A percentile compares a stretch with the other conserved stretches of the same genome.
Conservation (phyloP, 1,140 invertebrate species). For the Leptonema lineaticorne region DNA sequence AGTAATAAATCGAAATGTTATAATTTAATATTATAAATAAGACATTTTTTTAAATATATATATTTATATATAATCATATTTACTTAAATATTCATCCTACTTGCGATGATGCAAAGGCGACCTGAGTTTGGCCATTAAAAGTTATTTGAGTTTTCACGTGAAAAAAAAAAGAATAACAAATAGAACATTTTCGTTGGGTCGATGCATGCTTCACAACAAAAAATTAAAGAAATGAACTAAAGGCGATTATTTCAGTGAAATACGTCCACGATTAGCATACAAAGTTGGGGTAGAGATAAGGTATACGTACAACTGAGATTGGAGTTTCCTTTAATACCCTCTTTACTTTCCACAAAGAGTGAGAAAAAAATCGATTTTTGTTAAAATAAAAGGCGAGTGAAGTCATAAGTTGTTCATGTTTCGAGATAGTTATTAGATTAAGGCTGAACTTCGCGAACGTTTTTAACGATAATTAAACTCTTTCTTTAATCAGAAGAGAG, state of each 20-base stretch:
- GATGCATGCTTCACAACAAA: neutral
- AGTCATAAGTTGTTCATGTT: constrained; percentile 6
- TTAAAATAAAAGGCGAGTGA: neutral
- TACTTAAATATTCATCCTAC: too few relatives aligned
- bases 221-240: neutral
- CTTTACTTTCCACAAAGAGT: neutral
- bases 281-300: neutral
- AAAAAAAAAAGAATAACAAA: neutral
- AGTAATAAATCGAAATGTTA: too few relatives aligned
- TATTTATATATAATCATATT: too few relatives aligned
- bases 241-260: neutral
- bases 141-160: neutral
- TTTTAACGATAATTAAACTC: too few relatives aligned
- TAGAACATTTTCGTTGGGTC: neutral
- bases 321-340: neutral
- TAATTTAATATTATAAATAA: too few relatives aligned
- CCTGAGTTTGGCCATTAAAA: neutral
- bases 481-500: too few relatives aligned
- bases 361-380: neutral
- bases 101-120: neutral
- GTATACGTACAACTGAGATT: neutral
- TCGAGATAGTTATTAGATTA: neutral
- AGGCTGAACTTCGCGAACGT: neutral
- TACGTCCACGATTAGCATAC: constrained; percentile 2
- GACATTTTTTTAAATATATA: too few relatives aligned